Percentiles rank a stretch among this genome's conserved stretches.
These are phyloP conservation scores for Ramphastos sulfuratus DNA, from an alignment of 2,113 vertebrate species.

Conservation along the genomic window DNA sequence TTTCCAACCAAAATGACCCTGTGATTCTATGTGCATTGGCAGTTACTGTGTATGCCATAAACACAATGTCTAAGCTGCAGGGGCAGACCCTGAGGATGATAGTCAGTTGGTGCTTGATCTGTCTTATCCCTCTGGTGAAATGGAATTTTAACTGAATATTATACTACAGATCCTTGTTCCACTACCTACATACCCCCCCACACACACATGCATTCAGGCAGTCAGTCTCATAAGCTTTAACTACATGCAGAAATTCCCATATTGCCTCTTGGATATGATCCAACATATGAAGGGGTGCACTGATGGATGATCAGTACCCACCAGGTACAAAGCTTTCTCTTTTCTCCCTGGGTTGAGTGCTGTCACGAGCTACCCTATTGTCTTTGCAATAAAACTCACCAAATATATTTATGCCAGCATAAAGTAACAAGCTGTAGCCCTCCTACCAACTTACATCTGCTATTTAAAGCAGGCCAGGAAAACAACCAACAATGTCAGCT, in stretches of 20 bases:
- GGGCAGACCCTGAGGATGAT: not conserved
- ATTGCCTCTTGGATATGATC: conserved; percentile 6
- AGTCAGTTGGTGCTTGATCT: not conserved
- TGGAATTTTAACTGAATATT: not conserved
- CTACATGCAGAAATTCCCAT: conserved; percentile 31
- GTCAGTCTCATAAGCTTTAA: conserved; percentile 39
- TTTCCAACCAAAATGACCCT: too few species aligned
- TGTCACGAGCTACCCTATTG: conserved; percentile 17
- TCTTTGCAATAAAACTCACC: conserved; percentile 28
- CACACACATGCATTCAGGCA: not conserved
- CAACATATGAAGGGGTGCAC: not conserved
- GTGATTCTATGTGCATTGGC: not conserved
- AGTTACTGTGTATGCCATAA: not conserved
- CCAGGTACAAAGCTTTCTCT: conserved; percentile 48
- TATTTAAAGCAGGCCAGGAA: conserved; percentile 48
- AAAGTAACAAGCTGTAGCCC: not conserved
- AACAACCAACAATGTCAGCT: conserved; percentile 20
- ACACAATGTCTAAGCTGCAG: not conserved
- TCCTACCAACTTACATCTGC: conserved; percentile 55
- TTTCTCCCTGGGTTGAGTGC: not conserved
- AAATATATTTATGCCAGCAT: not conserved
- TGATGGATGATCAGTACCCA: not conserved
- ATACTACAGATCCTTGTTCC: not conserved
- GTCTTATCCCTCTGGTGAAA: not conserved
- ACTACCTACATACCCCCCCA: not conserved